Evolutionary conservation across 1,140 invertebrate species (phyloP), one percentile per base, ranked within the genome.

Genomic region (Cataglyphis hispanica): DNA sequence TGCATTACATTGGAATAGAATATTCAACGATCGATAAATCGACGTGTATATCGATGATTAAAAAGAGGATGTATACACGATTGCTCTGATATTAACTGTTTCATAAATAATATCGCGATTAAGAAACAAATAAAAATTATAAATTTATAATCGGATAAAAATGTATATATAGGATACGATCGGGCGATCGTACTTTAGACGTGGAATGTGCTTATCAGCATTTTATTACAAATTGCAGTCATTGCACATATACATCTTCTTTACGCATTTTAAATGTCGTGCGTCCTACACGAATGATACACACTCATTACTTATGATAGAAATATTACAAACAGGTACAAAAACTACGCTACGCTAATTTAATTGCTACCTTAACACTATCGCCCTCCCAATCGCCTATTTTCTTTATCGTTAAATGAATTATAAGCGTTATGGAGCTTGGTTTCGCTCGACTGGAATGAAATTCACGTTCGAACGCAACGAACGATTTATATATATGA

Each of bases 311-410:
- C 64, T 86, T 60, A 76, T 89, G 43, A 91, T 92, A 93, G 90
- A 93, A 93, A 93, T 93, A 88, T 93, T 93, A 93, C 91, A 93
- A 93, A 93, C 92, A 93, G 93, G 92, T 93, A 93, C 92, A 93
- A 93, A 93, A 93, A 87, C 92, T 93, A 93, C 81, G 83, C 91
- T 93, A 93, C 58, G 60, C 86, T 58, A 72, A 34, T 50, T 70
- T 40, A 56, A 74, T 34, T 11, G 81, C 89, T 91, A 91, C 86
- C n/a, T 22, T 75, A 78, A 50, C 2, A 34, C 64, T 67, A 25
- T 46, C 31, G 11, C 6, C 27, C 25, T 64, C 22, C 13, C 27
- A 50, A 27, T 72, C 34, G n/a, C 43, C 46, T 69, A 53, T 80
- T 83, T 19, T 40, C 8, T 46, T 72, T 46, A 31, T 83, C 46